Percentiles rank a stretch among this genome's conserved stretches.
Conservation (phyloP, 2,113 vertebrate genomes). For the Sorex araneus region DNA sequence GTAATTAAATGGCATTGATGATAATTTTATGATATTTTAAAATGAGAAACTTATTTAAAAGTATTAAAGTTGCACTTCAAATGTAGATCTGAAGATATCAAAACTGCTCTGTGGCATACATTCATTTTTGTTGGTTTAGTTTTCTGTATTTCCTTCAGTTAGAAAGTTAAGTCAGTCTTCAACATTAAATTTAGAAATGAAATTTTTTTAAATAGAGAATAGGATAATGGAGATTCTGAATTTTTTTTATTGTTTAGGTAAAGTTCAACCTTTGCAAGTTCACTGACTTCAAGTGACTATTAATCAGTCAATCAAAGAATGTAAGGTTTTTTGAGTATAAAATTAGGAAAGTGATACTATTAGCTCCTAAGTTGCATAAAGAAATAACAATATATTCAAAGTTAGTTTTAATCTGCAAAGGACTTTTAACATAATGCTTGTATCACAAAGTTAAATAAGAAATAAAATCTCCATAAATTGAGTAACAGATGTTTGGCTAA, state of each 20-base stretch:
- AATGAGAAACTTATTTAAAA: neutral
- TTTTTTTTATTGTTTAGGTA: neutral
- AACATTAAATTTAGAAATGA: neutral
- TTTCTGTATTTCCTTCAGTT: neutral
- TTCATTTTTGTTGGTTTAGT: neutral
- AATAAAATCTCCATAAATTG: slow-evolving; percentile 38
- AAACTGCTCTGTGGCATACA: neutral
- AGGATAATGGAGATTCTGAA: neutral
- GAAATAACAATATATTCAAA: neutral
- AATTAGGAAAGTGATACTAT: neutral
- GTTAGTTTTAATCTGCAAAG: slow-evolving; percentile 2
- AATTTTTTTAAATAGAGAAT: neutral
- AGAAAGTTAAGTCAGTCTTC: neutral
- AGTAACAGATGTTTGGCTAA: slow-evolving; percentile 58
- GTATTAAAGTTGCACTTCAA: no score
- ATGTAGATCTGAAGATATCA: neutral
- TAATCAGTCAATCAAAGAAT: no score
- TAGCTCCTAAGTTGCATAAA: neutral
- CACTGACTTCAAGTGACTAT: neutral
- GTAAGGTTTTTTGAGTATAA: neutral
- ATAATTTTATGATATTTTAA: slow-evolving; percentile 29
- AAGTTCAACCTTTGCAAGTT: neutral
- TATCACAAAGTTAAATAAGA: slow-evolving; percentile 29
- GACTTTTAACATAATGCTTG: slow-evolving; percentile 28
- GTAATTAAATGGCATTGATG: neutral